Conservation (phyloP, 1,140 invertebrate genomes). For the Ericerus pela region DNA sequence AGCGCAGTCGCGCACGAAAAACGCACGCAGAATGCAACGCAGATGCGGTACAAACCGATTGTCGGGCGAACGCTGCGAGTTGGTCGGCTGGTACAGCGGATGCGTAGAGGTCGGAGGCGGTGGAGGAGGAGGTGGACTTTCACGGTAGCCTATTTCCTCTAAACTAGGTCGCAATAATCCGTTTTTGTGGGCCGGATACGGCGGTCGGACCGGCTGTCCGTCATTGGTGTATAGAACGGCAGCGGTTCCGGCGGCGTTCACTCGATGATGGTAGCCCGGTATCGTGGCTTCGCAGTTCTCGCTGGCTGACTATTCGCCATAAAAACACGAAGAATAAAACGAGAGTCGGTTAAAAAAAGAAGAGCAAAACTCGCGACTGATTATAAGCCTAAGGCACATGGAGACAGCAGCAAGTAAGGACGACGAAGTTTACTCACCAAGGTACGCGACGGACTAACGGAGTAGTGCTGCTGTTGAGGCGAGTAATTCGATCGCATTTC, state of each 20-base stretch:
- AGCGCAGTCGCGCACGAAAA: too few species aligned
- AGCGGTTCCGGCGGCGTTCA: background rate
- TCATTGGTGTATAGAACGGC: too few species aligned
- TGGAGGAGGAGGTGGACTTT: constrained; percentile 47
- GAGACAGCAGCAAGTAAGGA: too few species aligned
- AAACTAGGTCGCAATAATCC: background rate
- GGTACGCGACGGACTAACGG: constrained; percentile 22
- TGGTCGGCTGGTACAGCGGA: constrained; percentile 42
- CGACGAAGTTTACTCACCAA: too few species aligned
- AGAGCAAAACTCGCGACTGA: too few species aligned
- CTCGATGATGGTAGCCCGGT: background rate
- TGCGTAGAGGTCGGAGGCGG: constrained; percentile 55
- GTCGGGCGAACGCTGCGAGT: constrained; percentile 4
- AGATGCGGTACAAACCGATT: constrained; percentile 2
- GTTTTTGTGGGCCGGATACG: background rate
- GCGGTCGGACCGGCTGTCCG: background rate
- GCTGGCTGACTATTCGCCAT: background rate
- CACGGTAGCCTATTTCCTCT: constrained; percentile 27
- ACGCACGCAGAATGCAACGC: constrained; percentile 16
- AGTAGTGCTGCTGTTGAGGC: constrained; percentile 19
- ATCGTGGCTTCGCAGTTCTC: background rate
- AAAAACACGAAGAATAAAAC: background rate
- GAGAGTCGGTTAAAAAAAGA: constrained; percentile 12
- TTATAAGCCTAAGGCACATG: too few species aligned
- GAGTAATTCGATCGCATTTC: constrained; percentile 39